A percentile compares a stretch with the other conserved stretches of the same genome.
phyloP scores from a whole-genome alignment of 2,888 invertebrate genomes.

The Coremacera marginata region DNA sequence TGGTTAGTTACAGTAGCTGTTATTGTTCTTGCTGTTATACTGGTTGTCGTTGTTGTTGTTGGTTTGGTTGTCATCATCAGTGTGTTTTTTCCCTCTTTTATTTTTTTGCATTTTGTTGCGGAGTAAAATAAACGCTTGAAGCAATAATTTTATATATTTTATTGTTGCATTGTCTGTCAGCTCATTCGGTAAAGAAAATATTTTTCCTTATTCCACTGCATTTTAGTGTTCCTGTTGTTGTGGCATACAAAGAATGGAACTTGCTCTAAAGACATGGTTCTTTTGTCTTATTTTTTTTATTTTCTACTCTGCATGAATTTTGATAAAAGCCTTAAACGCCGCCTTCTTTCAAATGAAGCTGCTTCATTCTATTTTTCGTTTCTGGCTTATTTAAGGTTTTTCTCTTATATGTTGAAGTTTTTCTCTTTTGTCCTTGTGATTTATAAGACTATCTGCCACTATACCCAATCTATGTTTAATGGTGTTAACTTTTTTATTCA shows the following conservation, averaged over 20 bases:
- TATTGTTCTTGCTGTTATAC: slow-evolving; percentile 6
- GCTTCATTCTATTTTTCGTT: neutral
- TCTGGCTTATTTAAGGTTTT: neutral
- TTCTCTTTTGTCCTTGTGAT: neutral
- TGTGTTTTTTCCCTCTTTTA: neutral
- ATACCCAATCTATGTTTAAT: neutral
- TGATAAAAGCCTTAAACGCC: neutral
- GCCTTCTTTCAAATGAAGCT: slow-evolving; percentile 3
- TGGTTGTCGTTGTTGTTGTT: slow-evolving; percentile 9
- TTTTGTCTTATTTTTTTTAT: too few relatives aligned
- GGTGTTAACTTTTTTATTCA: neutral
- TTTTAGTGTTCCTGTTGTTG: too few relatives aligned
- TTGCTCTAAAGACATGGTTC: too few relatives aligned
- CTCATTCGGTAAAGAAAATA: neutral
- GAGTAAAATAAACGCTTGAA: slow-evolving; percentile 8
- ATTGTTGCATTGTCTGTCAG: slow-evolving; percentile 19
- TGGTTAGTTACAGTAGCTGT: neutral
- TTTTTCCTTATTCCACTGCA: neutral
- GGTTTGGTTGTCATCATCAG: slow-evolving; percentile 8
- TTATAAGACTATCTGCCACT: neutral
- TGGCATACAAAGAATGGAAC: too few relatives aligned
- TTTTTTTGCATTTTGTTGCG: slow-evolving; percentile 19
- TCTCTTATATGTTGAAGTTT: neutral
- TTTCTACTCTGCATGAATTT: too few relatives aligned
- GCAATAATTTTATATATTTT: slow-evolving; percentile 38